Evolutionary conservation across 92 coral and sea anemone species (phyloP), one percentile per base, ranked within the genome.

Genomic region (Phymanthus crucifer): DNA sequence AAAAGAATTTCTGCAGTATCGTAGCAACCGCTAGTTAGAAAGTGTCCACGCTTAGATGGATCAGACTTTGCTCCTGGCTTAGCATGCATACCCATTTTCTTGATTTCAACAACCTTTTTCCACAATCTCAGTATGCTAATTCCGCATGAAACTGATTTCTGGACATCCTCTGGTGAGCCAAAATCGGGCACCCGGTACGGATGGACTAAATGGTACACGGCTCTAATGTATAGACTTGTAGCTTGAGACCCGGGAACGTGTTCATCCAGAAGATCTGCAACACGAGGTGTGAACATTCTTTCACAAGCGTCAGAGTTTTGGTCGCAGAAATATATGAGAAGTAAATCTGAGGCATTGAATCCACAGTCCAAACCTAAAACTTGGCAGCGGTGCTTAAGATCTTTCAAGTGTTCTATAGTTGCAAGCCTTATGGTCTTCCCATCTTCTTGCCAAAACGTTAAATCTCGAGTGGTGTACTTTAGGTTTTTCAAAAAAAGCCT

Each of bases 221-320:
- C 82, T 76, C 77, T 68, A n/a, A 78, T 78, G 46, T 78, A 78
- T 19, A 78, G 67, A 40, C 78, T 77, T 21, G 84, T 84, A 47
- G 58, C 84, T 54, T 78, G 79, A 17, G 88, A 84, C 48, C 88
- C 84, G 26, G 88, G 84, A 33, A 84, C 66, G 73, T 70, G 46
- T 78, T 76, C 66, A 31, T 83, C 87, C 23, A 83, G 73, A 66
- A 75, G 87, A 76, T 83, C 81, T 36, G 82, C 87, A 37, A 68
- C 70, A 11, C 87, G 83, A 24, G 32, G 26, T 31, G 83, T 83
- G 66, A 76, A 83, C 29, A 83, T 32, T 33, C 82, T 61, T 18
- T 80, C 77, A 80, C 79, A 5, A 43, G 64, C 64, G 27, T 54
- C 64, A 54, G 64, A 54, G 26, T 54, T 54, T 54, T 80, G 77